Conservation (phyloP, 2,113 vertebrate species). For the Hippocampus mohnikei region DNA sequence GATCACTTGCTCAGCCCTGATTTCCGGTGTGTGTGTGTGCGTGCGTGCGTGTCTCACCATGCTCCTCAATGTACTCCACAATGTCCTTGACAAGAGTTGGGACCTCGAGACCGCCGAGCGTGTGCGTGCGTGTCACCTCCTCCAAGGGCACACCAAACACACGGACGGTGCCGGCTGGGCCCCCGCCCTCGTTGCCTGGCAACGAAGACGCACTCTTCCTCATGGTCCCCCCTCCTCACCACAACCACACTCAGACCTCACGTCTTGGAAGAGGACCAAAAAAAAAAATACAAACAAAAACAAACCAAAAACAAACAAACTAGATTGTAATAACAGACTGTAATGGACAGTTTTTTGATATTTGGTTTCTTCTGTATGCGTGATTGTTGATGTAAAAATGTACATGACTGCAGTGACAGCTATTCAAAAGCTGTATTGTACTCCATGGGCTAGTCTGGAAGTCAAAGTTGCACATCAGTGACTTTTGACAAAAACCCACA, state of each 20-base stretch:
- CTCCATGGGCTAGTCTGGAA: no score
- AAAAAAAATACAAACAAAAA: neutral
- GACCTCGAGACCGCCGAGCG: slow-evolving; percentile 81
- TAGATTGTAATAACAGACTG: no score
- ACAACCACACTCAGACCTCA: slow-evolving; percentile 90
- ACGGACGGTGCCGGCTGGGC: slow-evolving; percentile 77
- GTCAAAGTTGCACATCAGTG: no score
- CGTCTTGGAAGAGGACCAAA: slow-evolving; percentile 59
- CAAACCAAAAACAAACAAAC: neutral
- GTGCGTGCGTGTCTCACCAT: slow-evolving; percentile 77
- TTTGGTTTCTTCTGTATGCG: no score
- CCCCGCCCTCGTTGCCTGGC: slow-evolving; percentile 87
- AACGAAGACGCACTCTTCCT: slow-evolving; percentile 98
- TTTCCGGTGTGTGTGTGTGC: no score
- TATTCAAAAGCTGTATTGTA: no score
- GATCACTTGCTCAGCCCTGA: no score
- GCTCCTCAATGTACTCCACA: slow-evolving; percentile 96
- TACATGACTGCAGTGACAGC: neutral
- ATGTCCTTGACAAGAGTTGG: slow-evolving; percentile 93
- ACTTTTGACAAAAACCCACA: no score
- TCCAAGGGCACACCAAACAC: slow-evolving; percentile 96
- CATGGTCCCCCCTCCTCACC: slow-evolving; percentile 97
- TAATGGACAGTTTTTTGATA: no score
- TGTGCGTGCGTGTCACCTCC: slow-evolving; percentile 89
- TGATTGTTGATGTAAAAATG: no score